phyloP scores from a whole-genome alignment of 2,797 vertebrate species.

The Anguilla obscura region DNA sequence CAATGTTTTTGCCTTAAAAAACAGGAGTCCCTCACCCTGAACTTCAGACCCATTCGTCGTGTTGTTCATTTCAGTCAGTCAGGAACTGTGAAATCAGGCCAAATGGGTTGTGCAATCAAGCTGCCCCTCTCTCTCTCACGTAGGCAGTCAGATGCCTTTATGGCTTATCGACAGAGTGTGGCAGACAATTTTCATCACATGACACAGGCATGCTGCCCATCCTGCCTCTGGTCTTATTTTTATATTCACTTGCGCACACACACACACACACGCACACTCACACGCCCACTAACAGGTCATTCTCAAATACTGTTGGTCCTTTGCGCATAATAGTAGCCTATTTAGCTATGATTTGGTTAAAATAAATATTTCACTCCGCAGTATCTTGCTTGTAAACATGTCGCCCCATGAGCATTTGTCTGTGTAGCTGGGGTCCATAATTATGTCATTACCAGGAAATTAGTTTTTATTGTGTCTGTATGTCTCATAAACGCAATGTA shows the following conservation, averaged over 20 bases:
- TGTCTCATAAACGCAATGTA: not conserved
- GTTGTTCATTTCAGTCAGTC: conserved; percentile 60
- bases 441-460: no score
- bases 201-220: conserved; percentile 31
- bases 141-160: conserved; percentile 52
- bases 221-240: conserved; percentile 13
- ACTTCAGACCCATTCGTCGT: conserved; percentile 58
- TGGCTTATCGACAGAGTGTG: conserved; percentile 58
- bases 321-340: not conserved
- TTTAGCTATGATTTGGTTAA: not conserved
- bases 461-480: not conserved
- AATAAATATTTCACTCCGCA: not conserved
- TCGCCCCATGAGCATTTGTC: not conserved
- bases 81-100: conserved; percentile 58
- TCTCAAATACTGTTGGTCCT: not conserved
- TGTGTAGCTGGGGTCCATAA: not conserved
- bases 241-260: not conserved
- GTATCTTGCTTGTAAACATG: not conserved
- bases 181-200: conserved; percentile 23
- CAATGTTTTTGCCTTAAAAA: conserved; percentile 58
- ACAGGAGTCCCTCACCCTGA: conserved; percentile 49
- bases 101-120: conserved; percentile 63
- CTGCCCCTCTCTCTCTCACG: conserved; percentile 57
- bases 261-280: not conserved
- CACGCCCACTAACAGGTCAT: not conserved